Base-by-base conservation (phyloP, 2,113 vertebrate species). In the Rhinichthys klamathensis region DNA sequence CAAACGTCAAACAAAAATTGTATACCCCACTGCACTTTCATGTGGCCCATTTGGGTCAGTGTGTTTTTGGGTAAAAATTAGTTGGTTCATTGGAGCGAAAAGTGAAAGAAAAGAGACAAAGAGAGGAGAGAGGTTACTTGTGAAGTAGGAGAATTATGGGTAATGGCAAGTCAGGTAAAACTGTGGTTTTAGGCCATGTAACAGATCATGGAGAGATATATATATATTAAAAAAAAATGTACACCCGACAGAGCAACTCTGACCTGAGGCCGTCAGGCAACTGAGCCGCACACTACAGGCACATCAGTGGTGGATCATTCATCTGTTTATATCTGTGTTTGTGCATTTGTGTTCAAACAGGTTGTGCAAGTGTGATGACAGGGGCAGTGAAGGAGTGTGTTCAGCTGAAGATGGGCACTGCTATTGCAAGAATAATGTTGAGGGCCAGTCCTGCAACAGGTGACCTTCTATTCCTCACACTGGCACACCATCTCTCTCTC, bases 381-480 rank as follows among this genome's bases (percentile, higher is more conserved):
- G 89, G 0, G 97, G 98, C 70, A 97, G 94, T 1, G 87, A 94
- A 78, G 96, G 91, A 15, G 80, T 90, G 73, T 99, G 98, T 11
- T 95, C 96, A 41, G 89, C 95, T 65, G 90, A 80, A 92, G 95
- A 96, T 0, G 98, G 98, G 61, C 92, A 65, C 3, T 99, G 98
- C 74, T 87, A 89, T 88, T 99, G 98, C 91, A 98, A 96, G 87
- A 80, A 88, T 16, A 95, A 94, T 3, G 97, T 96, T 87, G 98
- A 99, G 90, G 97, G 97, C 12, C 90, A 93, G 15, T 61, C 91
- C 79, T 98, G 98, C 87, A 94, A 96, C 94, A 96, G 96, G 98
- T 99, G 56, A 87, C 0, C 0, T 1, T 18, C 44, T 41, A 27
- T 6, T 9, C 38, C 56, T 65, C 67, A 38, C n/a, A n/a, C n/a